A percentile compares a stretch with the other conserved stretches of the same genome.
Conservation (phyloP, 2,797 vertebrate species). For the Podargus strigoides region DNA sequence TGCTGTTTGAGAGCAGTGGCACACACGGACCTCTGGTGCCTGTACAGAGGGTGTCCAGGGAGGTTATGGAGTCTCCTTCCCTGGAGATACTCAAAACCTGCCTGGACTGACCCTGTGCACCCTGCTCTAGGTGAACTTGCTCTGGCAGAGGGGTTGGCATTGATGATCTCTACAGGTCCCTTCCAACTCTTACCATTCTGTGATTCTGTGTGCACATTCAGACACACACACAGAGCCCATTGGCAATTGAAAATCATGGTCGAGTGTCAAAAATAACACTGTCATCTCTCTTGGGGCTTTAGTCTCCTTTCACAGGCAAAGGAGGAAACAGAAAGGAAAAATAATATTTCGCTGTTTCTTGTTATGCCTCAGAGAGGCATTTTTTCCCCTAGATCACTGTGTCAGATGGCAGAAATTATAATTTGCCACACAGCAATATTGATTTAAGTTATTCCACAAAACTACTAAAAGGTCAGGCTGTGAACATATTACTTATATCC, state of each 20-base stretch:
- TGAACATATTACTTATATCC: neutral
- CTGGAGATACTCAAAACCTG: too few species aligned
- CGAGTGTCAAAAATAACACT: neutral
- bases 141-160: too few species aligned
- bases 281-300: neutral
- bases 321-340: neutral
- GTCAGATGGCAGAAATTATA: constrained; percentile 16
- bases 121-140: too few species aligned
- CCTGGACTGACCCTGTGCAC: too few species aligned
- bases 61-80: too few species aligned
- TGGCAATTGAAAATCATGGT: neutral
- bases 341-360: neutral
- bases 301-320: neutral
- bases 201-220: too few species aligned
- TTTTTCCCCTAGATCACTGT: neutral
- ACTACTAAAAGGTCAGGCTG: constrained; percentile 3
- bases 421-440: neutral
- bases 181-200: too few species aligned
- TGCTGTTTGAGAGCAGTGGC: neutral
- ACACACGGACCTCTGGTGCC: neutral
- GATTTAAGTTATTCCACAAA: constrained; percentile 14
- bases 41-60: too few species aligned
- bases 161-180: too few species aligned
- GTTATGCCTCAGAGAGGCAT: neutral
- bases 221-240: neutral